Base-by-base conservation (phyloP, 2,113 vertebrate species). In the Corythaeola cristata region DNA sequence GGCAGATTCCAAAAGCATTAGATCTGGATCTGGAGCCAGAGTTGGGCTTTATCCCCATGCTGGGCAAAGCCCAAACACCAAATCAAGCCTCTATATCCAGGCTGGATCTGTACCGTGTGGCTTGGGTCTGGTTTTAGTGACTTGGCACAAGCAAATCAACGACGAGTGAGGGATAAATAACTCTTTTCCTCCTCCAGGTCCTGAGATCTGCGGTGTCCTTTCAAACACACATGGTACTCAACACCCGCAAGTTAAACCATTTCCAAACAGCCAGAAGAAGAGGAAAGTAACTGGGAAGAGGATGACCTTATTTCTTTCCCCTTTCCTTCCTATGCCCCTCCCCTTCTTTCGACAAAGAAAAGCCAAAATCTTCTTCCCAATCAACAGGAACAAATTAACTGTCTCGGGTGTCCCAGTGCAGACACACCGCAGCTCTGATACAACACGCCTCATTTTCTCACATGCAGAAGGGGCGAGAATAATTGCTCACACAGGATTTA, bases 21-120 rank as follows among this genome's bases (percentile, higher is more conserved):
- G 16, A 44, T 37, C 33, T 55, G 26, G 16, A 44, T 37, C 33
- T 55, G 26, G 35, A 68, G 26, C 58, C 62, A 78, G 15, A 59
- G 15, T 0, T 30, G 27, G 62, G 47, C 62, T 86, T 64, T 78
- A 82, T 68, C 15, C 59, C 45, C 28, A 66, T 20, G 30, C 30
- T 59, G 49, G 79, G 44, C 12, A 86, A 90, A 90, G 64, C 44
- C 45, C 64, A 78, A 58, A 39, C 56, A 60, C 39, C 50, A 82
- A 37, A 85, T 16, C 45, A 35, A 53, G 10, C 44, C 33, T 78
- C 64, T 13, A 1, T 8, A 63, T 13, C 49, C 49, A 75, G 41
- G 11, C 11, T 58, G 53, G 56, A 67, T 55, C 15, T 22, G 52
- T 14, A 64, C 19, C 0, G 0, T 8, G 50, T 13, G 45, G 52